Base-by-base conservation (phyloP, 2,113 vertebrate species). In the Myotis brandtii region DNA sequence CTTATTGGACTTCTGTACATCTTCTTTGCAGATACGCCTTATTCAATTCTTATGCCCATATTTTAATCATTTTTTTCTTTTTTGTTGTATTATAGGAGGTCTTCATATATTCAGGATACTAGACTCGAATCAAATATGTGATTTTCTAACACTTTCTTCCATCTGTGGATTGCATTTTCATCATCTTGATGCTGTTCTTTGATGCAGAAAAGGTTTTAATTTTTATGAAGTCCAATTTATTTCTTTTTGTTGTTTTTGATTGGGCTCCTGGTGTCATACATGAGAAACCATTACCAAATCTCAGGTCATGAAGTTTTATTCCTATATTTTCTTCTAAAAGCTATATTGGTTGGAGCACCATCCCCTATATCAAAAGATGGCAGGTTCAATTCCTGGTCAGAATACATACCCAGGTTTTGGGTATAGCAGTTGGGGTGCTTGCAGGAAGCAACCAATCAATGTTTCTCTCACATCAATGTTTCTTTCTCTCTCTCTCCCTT, bases 251-350 rank as follows among this genome's bases (percentile, higher is more conserved):
- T 92, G 64, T 72, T 77, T 30, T 79, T 72, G 17, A 67, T 64
- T 88, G 30, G 18, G 64, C 10, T 64, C 79, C 70, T 91, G 48
- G 21, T 40, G 11, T 76, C 13, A 30, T 76, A 69, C 56, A 4
- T 86, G 76, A 87, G 52, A 96, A 72, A 88, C 12, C 23, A 84
- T 34, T 84, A 46, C 30, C 79, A 66, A 84, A 77, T 72, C 32
- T 20, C 79, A 67, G 5, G 11, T n/a, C 25, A 72, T 48, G 6
- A 92, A 77, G 30, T 84, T 88, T 84, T 48, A 79, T 25, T 32
- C 27, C 34, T 86, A 43, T 64, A 11, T 66, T 92, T 76, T 20
- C 4, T 76, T 87, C 30, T 46, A 83, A 70, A 91, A 76, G 34
- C 17, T 94, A 14, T 66, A n/a, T 66, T 32, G 30, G 13, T 66